Base-by-base conservation (phyloP, 2,888 invertebrate genomes). In the Sinhomidia bicolor region DNA sequence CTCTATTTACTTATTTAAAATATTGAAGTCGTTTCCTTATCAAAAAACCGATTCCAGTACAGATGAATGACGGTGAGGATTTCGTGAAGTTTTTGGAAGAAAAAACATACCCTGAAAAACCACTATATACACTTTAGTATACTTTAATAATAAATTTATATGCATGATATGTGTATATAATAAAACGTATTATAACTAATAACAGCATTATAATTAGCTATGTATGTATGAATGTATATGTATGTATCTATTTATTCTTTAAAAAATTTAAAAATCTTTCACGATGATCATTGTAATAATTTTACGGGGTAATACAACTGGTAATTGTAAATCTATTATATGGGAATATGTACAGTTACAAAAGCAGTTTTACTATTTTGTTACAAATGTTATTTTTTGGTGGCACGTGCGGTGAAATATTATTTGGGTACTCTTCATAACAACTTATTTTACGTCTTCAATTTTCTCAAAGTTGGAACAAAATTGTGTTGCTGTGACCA, bases 11-110 rank as follows among this genome's bases (percentile, higher is more conserved):
- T 10, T 57, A 57, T 26, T 60, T 60, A 65, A 29, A 29, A n/a
- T 41, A 41, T 71, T 71, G 20, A 41, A 71, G 62, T 36, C 44
- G 68, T 82, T 82, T 83, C 71, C 83, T 83, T 83, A 83, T 83
- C 83, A 83, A 83, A 36, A 71, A 83, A 83, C 83, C 83, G 83
- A 83, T 41, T 83, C 83, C 83, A 83, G 36, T 71, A 23, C 26
- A 17, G 32, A 6, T 36, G 68, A 29, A 36, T 36, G 32, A 10
- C 32, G n/a, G n/a, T n/a, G n/a, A n/a, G n/a, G 71, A 44, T 26
- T 41, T 71, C 12, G 3, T 36, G 32, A 20, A 26, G 20, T 41
- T 83, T 78, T 78, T 57, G 4, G 12, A 32, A 32, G 5, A 36
- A 78, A 54, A 41, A 74, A 10, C 17, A 74, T 14, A 44, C 71